Evolutionary conservation across 1,140 invertebrate species (phyloP).

Genomic region (Aphaenogaster floridana): DNA sequence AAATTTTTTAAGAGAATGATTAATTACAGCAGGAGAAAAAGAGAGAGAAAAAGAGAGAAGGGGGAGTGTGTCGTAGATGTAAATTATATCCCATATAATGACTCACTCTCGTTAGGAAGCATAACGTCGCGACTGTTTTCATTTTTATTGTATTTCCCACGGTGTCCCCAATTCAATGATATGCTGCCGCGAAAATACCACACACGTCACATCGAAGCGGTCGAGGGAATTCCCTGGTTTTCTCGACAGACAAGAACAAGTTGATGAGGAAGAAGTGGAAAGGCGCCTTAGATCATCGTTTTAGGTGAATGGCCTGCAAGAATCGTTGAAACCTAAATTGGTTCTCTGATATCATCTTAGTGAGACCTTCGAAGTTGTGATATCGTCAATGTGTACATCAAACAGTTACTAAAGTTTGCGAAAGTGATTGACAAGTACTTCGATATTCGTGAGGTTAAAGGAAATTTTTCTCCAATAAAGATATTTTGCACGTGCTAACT

Average conservation of each 20-base stretch:
- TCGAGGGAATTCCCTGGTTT: slow-evolving; percentile 50
- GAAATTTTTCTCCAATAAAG: neutral
- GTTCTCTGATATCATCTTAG: neutral
- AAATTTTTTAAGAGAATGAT: neutral
- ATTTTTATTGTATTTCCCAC: slow-evolving; percentile 14
- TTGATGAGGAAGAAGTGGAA: neutral
- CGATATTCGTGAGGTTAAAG: neutral
- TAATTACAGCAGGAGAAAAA: neutral
- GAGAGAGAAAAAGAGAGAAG: too few relatives aligned
- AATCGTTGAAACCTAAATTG: slow-evolving; percentile 22
- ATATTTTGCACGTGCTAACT: neutral
- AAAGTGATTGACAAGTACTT: neutral
- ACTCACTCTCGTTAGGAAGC: neutral
- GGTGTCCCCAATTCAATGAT: neutral
- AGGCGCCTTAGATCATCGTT: slow-evolving; percentile 20
- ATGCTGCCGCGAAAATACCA: slow-evolving; percentile 5
- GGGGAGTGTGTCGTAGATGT: neutral
- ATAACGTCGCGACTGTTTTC: neutral
- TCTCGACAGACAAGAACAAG: neutral
- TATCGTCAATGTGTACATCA: neutral
- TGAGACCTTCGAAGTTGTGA: neutral
- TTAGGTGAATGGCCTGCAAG: slow-evolving; percentile 10
- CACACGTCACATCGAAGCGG: neutral
- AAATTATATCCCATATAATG: neutral
- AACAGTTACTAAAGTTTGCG: neutral